phyloP scores from a whole-genome alignment of 2,113 vertebrate genomes.

The Aptenodytes patagonicus region DNA sequence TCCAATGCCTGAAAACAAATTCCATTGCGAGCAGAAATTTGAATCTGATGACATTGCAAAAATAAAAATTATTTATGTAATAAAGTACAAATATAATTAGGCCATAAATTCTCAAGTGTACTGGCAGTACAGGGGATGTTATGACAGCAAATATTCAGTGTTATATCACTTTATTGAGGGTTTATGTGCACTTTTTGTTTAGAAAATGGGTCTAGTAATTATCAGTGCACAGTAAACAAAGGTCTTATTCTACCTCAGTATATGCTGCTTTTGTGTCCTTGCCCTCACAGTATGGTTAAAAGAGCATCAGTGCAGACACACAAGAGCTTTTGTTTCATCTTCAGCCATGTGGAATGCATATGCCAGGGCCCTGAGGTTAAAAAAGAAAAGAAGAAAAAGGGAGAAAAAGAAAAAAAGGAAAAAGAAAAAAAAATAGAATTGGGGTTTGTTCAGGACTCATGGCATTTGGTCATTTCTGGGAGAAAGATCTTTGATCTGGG shows the following conservation, averaged over 20 bases:
- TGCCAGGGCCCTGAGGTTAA: constrained; percentile 74
- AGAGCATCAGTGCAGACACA: constrained; percentile 49
- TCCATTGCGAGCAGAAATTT: background rate
- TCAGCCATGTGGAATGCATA: constrained; percentile 88
- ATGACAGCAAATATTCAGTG: background rate
- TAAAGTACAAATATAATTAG: constrained; percentile 11
- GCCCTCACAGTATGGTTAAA: constrained; percentile 43
- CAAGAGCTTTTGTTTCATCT: constrained; percentile 79
- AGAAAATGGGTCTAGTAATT: constrained; percentile 2
- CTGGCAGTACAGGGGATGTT: background rate
- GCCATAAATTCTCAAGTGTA: constrained; percentile 8
- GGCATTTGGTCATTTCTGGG: constrained; percentile 78
- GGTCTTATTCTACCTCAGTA: constrained; percentile 8
- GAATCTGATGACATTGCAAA: background rate
- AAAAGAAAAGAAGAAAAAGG: background rate
- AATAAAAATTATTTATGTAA: background rate
- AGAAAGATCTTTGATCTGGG: constrained; percentile 80
- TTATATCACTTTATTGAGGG: constrained; percentile 6
- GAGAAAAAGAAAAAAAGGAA: background rate
- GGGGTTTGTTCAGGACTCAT: constrained; percentile 73
- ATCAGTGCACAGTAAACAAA: constrained; percentile 24
- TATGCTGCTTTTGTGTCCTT: background rate
- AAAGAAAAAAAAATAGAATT: constrained; percentile 32
- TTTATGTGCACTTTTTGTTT: constrained; percentile 18
- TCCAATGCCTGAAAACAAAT: constrained; percentile 24